Evolutionary conservation across 2,888 invertebrate genomes (phyloP), one percentile per base, ranked within the genome.

Genomic region (Hyposoter dolosus): DNA sequence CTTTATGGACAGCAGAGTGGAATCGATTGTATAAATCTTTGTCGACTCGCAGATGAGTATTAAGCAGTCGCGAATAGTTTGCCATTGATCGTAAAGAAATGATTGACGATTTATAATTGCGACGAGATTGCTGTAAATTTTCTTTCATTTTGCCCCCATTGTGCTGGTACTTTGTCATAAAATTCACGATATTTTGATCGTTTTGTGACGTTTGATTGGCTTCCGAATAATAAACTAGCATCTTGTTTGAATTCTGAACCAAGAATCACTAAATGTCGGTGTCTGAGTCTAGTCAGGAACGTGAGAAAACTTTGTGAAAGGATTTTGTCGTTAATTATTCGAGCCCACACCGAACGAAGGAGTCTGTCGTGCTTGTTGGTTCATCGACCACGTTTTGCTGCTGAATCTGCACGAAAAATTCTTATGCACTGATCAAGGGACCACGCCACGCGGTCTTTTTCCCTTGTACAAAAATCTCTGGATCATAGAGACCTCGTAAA

Each of bases 321-420:
- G 78, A 74, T 72, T 50, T 74, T 72, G 65, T 78, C 83, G 78
- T 83, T 60, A 72, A 53, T 53, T 72, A 74, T 83, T 74, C 56
- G 63, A 72, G n/a, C n/a, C 40, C 35, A 71, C 35, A 74, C 19
- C 50, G 45, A 71, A 71, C 45, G 28, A 19, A 9, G 43, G 23
- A 65, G 63, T 65, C 65, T 65, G 72, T 77, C 19, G 9, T n/a
- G 9, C 28, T 15, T 15, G 47, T 23, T 7, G 35, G 35, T 65
- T 82, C 66, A 45, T 78, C 45, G 53, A 19, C 65, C 63, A 45
- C 53, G 45, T 82, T 69, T 76, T 66, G 17, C 40, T 45, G 53
- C 66, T 65, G 32, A 65, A 43, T 35, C 43, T 43, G 23, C 17
- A 47, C 9, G 47, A 47, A 47, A 45, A 45, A 28, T 66, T 28